These are phyloP conservation scores for Elysia crispata DNA, from an alignment of 2,888 invertebrate species.

Conservation along the genomic window DNA sequence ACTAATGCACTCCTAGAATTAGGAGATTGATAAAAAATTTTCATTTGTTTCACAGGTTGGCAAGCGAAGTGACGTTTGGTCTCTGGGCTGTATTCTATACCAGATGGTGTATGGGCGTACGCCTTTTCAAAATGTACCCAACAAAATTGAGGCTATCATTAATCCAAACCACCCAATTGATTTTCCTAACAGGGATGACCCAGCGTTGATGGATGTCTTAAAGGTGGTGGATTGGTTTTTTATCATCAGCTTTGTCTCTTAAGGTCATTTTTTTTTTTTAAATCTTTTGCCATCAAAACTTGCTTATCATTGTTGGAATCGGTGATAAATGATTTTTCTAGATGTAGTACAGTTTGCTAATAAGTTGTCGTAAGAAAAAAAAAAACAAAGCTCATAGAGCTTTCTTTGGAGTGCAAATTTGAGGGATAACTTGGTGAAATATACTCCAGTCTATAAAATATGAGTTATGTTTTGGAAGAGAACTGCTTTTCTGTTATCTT, in stretches of 20 bases:
- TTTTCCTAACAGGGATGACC: slow-evolving; percentile 81
- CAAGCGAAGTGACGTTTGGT: slow-evolving; percentile 97
- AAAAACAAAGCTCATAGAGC: too few relatives aligned
- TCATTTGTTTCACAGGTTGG: slow-evolving; percentile 83
- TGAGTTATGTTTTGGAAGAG: too few relatives aligned
- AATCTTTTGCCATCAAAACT: neutral
- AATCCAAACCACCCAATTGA: slow-evolving; percentile 86
- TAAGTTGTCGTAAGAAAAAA: too few relatives aligned
- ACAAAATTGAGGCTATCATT: slow-evolving; percentile 88
- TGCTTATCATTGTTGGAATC: too few relatives aligned
- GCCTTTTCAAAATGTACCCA: slow-evolving; percentile 90
- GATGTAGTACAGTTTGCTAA: neutral
- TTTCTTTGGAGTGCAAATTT: too few relatives aligned
- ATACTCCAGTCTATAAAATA: too few relatives aligned
- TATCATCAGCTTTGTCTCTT: neutral
- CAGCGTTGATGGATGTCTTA: slow-evolving; percentile 74
- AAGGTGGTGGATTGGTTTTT: slow-evolving; percentile 60
- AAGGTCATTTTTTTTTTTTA: neutral
- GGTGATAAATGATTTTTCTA: too few relatives aligned
- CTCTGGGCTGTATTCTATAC: slow-evolving; percentile 96
- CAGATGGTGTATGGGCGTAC: slow-evolving; percentile 92
- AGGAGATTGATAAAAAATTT: neutral
- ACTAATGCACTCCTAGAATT: too few relatives aligned
- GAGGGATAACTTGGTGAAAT: too few relatives aligned
- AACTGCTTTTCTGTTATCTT: too few relatives aligned